A percentile compares a stretch with the other conserved stretches of the same genome.
phyloP scores from a whole-genome alignment of 2,797 vertebrate species.

The Meriones psammophilus region DNA sequence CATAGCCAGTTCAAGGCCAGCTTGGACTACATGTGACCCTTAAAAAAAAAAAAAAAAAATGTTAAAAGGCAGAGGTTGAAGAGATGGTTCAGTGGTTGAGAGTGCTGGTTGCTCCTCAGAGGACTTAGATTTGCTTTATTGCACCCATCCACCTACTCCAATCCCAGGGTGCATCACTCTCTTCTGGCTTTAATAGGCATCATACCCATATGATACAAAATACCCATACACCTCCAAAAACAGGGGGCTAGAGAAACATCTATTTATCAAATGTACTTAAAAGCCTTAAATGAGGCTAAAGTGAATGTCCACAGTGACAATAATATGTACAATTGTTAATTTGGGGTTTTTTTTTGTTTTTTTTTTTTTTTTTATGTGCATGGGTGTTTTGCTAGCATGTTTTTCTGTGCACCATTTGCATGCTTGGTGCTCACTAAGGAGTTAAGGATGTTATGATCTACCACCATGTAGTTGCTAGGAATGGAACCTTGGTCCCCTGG shows the following conservation, averaged over 20 bases:
- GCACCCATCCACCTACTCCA: background rate
- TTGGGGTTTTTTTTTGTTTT: no score
- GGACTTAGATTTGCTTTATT: background rate
- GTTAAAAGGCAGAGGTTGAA: background rate
- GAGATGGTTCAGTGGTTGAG: background rate
- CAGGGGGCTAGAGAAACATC: background rate
- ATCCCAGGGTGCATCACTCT: background rate
- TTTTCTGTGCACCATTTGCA: background rate
- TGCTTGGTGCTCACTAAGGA: background rate
- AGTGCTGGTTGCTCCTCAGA: background rate
- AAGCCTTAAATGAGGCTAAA: background rate
- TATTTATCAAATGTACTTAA: background rate
- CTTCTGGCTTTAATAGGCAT: background rate
- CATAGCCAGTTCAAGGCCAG: background rate
- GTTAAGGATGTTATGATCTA: background rate
- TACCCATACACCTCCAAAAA: background rate
- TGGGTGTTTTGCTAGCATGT: background rate
- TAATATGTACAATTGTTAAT: background rate
- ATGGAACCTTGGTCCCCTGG: background rate
- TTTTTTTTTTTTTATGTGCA: background rate
- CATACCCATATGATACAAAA: background rate
- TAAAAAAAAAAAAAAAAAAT: background rate
- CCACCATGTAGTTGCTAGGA: background rate
- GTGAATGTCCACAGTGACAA: background rate
- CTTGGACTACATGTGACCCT: background rate